These are phyloP conservation scores for Pseudobourletiella spinata DNA, from an alignment of 1,140 invertebrate genomes.

Conservation along the genomic window DNA sequence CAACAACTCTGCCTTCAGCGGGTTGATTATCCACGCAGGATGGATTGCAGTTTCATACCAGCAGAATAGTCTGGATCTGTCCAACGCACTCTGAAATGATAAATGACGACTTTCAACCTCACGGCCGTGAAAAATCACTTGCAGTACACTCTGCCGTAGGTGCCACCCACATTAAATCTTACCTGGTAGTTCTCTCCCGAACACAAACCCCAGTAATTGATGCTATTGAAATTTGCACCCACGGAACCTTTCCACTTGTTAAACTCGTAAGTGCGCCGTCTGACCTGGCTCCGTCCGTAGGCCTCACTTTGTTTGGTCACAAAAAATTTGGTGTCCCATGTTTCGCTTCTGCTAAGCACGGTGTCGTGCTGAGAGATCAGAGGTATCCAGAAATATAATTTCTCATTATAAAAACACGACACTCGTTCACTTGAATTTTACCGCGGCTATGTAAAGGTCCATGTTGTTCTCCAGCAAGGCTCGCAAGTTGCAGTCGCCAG, in stretches of 20 bases:
- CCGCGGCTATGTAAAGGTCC: no score
- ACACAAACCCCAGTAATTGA: slow-evolving; percentile 38
- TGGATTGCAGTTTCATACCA: slow-evolving; percentile 5
- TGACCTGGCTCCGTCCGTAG: neutral
- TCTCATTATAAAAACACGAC: no score
- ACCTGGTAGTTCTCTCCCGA: slow-evolving; percentile 12
- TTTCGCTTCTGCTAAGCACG: no score
- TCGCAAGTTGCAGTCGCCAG: no score
- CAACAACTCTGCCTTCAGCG: slow-evolving; percentile 11
- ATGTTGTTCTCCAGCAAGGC: no score
- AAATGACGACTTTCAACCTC: no score
- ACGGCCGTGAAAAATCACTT: no score
- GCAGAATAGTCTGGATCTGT: slow-evolving; percentile 17
- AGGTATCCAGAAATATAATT: no score
- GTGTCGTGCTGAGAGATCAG: neutral
- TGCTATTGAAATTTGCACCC: neutral
- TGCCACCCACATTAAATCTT: no score
- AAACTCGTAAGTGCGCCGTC: neutral
- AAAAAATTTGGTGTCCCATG: neutral
- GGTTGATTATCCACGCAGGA: slow-evolving; percentile 13
- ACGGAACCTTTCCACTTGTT: neutral
- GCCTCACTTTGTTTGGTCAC: neutral
- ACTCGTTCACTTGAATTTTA: no score
- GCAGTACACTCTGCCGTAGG: no score
- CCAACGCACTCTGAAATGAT: no score